Conservation (phyloP, 2,888 invertebrate genomes). For the Nymphalis urticae region DNA sequence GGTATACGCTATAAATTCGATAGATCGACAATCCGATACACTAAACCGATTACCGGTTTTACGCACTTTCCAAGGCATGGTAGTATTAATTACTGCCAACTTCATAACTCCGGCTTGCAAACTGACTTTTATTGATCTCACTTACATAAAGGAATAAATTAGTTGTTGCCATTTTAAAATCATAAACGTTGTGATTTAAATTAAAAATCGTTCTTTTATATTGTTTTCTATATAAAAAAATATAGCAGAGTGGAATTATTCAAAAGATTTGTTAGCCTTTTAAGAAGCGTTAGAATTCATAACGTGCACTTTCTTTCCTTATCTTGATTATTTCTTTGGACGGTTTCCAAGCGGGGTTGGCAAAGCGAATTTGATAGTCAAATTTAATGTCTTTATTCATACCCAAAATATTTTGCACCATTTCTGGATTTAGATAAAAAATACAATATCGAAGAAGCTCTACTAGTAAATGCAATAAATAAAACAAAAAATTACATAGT, state of each 20-base stretch:
- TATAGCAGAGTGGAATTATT: slow-evolving; percentile 16
- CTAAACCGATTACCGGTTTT: no score
- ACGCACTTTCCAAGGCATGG: no score
- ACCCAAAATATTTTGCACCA: slow-evolving; percentile 13
- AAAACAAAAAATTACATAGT: no score
- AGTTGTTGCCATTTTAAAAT: no score
- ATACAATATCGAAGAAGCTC: background rate
- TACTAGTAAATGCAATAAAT: no score
- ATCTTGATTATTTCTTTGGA: slow-evolving; percentile 40
- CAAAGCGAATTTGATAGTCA: slow-evolving; percentile 32
- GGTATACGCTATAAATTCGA: no score
- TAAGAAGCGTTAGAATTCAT: slow-evolving; percentile 32
- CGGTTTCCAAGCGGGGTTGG: slow-evolving; percentile 30
- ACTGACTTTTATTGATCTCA: no score
- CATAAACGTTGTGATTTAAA: background rate
- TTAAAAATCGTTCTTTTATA: background rate
- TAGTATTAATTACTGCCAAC: no score
- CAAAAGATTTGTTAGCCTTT: slow-evolving; percentile 21
- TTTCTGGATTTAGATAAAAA: slow-evolving; percentile 1
- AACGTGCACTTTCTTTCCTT: slow-evolving; percentile 33
- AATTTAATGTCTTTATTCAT: slow-evolving; percentile 31
- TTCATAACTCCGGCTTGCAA: no score
- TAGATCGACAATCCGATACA: no score
- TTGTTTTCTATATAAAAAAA: slow-evolving; percentile 5
- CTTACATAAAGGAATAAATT: no score